A percentile compares a stretch with the other conserved stretches of the same genome.
Evolutionary conservation across 2,888 invertebrate species (phyloP).

Genomic region (Phortica magna): DNA sequence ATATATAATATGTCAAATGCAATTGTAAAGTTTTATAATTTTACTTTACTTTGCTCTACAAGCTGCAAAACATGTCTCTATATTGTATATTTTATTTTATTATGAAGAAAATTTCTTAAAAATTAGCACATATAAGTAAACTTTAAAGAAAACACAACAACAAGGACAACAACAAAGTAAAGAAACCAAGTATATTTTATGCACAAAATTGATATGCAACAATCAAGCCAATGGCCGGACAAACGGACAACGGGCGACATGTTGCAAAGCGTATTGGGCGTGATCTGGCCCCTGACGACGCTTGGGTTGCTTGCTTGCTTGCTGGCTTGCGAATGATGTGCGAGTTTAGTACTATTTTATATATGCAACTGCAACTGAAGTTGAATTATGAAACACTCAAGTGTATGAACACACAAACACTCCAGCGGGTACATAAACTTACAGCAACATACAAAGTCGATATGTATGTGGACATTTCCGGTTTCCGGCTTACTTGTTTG

Average conservation of each 20-base stretch:
- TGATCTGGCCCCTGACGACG: slow-evolving; percentile 43
- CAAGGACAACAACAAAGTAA: background rate
- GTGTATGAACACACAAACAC: slow-evolving; percentile 40
- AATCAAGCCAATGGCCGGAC: slow-evolving; percentile 31
- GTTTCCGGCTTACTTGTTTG: slow-evolving; percentile 24
- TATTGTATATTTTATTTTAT: background rate
- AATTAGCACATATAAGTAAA: background rate
- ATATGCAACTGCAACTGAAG: slow-evolving; percentile 45
- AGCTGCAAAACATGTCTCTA: background rate
- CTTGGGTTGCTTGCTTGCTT: background rate
- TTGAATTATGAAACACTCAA: slow-evolving; percentile 59
- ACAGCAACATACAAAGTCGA: slow-evolving; percentile 10
- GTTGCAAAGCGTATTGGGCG: slow-evolving; percentile 39
- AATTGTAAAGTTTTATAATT: background rate
- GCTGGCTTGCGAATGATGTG: background rate
- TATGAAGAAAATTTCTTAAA: background rate
- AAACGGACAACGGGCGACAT: slow-evolving; percentile 11
- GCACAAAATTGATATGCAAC: slow-evolving; percentile 30
- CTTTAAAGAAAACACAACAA: background rate
- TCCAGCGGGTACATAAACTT: slow-evolving; percentile 5
- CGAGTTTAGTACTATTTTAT: slow-evolving; percentile 22
- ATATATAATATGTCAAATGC: background rate
- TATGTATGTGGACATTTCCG: slow-evolving; percentile 39
- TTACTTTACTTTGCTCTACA: background rate
- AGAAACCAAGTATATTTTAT: slow-evolving; percentile 17